Conservation (phyloP, 2,113 vertebrate genomes). For the Paracanthobrama guichenoti region DNA sequence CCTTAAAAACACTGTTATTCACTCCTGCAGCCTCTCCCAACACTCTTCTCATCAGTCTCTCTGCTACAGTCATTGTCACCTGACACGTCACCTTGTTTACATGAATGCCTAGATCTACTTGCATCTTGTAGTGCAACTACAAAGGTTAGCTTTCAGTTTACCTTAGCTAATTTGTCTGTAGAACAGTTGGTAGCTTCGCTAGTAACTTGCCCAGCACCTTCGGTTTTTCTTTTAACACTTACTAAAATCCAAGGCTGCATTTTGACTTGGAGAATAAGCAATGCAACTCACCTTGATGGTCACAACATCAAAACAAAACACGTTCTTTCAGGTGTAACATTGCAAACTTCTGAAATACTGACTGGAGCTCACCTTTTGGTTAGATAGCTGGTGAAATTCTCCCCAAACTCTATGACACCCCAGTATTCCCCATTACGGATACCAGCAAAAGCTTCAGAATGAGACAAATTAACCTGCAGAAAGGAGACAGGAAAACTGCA, state of each 20-base stretch:
- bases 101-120: neutral
- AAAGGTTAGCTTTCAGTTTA: too few species aligned
- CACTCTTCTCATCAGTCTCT: neutral
- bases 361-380: slow-evolving; percentile 69
- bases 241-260: neutral
- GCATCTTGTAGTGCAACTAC: too few species aligned
- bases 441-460: slow-evolving; percentile 73
- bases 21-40: slow-evolving; percentile 43
- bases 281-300: neutral
- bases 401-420: slow-evolving; percentile 75
- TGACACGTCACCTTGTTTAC: neutral
- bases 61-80: slow-evolving; percentile 23
- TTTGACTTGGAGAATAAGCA: neutral
- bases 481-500: neutral
- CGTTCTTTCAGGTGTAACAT: neutral
- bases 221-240: neutral
- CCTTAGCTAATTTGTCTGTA: too few species aligned
- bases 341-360: neutral
- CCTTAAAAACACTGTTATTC: slow-evolving; percentile 30
- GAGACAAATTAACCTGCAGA: slow-evolving; percentile 69
- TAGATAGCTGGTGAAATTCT: slow-evolving; percentile 78
- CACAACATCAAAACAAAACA: slow-evolving; percentile 5
- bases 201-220: too few species aligned
- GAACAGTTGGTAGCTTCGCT: too few species aligned
- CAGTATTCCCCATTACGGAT: slow-evolving; percentile 75